These are phyloP conservation scores for Menidia menidia DNA, from an alignment of 2,797 vertebrate species.

Conservation along the genomic window DNA sequence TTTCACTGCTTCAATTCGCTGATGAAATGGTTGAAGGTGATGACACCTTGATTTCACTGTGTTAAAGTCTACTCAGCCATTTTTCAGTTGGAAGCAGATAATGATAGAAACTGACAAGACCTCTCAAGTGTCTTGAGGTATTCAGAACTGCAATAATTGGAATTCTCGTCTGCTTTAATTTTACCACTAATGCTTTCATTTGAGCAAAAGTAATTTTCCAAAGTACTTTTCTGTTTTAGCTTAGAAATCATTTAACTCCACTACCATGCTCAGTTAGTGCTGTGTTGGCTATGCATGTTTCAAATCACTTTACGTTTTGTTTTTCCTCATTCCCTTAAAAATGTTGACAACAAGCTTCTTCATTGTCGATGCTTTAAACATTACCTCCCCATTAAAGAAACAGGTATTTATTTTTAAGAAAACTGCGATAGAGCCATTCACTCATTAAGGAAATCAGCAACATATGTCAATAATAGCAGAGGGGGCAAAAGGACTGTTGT, in stretches of 20 bases:
- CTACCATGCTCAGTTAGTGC: background rate
- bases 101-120: constrained; percentile 39
- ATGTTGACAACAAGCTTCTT: background rate
- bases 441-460: background rate
- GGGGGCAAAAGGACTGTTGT: no score
- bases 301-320: background rate
- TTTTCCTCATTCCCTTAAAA: background rate
- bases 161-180: background rate
- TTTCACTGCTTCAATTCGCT: constrained; percentile 44
- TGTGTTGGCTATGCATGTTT: no score
- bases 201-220: constrained; percentile 15
- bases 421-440: background rate
- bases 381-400: background rate
- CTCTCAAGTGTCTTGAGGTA: constrained; percentile 18
- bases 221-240: constrained; percentile 8
- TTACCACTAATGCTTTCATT: background rate
- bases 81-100: constrained; percentile 19
- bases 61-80: constrained; percentile 25
- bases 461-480: no score
- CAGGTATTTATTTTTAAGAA: background rate
- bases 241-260: background rate
- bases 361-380: background rate
- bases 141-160: constrained; percentile 1
- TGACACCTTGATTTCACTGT: constrained; percentile 35
- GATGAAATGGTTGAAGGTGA: constrained; percentile 54